A percentile compares a stretch with the other conserved stretches of the same genome.
Conservation (phyloP, 2,888 invertebrate genomes). For the Acanthosepion lycidas region DNA sequence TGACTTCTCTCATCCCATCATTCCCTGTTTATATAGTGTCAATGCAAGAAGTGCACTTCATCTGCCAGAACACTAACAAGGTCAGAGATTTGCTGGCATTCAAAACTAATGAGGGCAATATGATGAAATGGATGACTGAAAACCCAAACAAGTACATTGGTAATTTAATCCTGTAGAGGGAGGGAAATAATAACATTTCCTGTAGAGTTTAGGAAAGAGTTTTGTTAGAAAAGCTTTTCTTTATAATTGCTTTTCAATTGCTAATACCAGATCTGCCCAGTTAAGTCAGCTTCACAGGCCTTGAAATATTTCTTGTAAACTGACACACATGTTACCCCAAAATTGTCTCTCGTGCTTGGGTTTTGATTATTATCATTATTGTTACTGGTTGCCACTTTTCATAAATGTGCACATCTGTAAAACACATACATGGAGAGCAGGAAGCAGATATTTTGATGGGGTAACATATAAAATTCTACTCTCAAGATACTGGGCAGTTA, state of each 20-base stretch:
- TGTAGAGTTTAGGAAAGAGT: neutral
- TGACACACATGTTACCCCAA: neutral
- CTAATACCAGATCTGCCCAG: neutral
- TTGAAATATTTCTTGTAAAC: neutral
- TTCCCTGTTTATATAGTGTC: neutral
- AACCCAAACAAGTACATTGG: neutral
- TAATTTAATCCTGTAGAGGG: neutral
- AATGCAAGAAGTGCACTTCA: neutral
- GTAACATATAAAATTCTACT: neutral
- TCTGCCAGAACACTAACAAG: neutral
- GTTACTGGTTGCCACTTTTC: neutral
- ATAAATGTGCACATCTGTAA: neutral
- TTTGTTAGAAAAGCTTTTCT: neutral
- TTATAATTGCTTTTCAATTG: neutral
- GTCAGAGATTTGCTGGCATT: neutral
- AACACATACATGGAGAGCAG: neutral
- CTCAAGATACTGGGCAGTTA: neutral
- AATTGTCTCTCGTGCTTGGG: neutral
- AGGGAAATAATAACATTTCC: conserved; percentile 20
- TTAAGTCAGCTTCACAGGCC: neutral
- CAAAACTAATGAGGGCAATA: neutral
- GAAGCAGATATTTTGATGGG: neutral
- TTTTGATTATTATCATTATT: neutral
- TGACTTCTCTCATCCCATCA: neutral
- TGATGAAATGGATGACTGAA: neutral